These are phyloP conservation scores for Scaptomyza reducta DNA, from an alignment of 2,888 invertebrate species.

Conservation along the genomic window DNA sequence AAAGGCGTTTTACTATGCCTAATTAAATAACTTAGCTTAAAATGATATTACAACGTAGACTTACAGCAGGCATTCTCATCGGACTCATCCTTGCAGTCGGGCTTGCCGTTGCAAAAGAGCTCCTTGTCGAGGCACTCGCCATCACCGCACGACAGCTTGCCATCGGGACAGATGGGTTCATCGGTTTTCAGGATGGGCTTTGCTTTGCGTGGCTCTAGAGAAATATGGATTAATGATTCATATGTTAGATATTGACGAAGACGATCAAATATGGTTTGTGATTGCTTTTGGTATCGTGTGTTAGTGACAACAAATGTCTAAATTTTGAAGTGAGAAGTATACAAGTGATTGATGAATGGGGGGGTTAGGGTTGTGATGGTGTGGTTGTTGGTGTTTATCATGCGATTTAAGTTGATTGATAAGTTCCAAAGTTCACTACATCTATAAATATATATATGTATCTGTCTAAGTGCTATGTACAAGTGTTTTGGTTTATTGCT, in stretches of 20 bases:
- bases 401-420: constrained; percentile 30
- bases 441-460: constrained; percentile 36
- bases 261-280: neutral
- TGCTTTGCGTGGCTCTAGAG: constrained; percentile 93
- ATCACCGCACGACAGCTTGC: constrained; percentile 95
- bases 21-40: neutral
- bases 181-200: constrained; percentile 96
- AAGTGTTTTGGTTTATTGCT: constrained; percentile 28
- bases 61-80: constrained; percentile 98
- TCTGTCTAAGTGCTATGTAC: constrained; percentile 58
- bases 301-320: constrained; percentile 72
- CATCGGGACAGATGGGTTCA: constrained; percentile 95
- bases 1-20: no score
- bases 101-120: constrained; percentile 96
- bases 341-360: constrained; percentile 31
- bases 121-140: constrained; percentile 96
- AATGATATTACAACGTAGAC: constrained; percentile 83
- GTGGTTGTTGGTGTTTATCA: constrained; percentile 3
- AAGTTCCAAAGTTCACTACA: constrained; percentile 54
- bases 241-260: constrained; percentile 9
- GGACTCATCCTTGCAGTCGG: constrained; percentile 96
- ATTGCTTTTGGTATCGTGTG: constrained; percentile 8
- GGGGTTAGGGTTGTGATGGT: constrained; percentile 31
- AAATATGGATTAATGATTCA: neutral
- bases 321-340: constrained; percentile 73